These are phyloP conservation scores for Onthophagus taurus DNA, from an alignment of 1,140 invertebrate species.

Conservation along the genomic window DNA sequence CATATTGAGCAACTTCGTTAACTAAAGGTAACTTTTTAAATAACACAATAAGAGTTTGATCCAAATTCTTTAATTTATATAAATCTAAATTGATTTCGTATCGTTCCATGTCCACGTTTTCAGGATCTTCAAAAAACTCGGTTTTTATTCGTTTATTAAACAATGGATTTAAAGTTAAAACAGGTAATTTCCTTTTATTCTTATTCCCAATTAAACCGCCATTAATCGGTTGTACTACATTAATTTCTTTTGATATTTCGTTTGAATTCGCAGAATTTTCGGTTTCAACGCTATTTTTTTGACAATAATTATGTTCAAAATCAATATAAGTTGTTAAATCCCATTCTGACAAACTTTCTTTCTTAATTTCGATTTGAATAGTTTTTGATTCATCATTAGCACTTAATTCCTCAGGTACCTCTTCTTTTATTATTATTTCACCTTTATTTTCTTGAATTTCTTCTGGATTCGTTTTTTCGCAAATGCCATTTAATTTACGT, in stretches of 20 bases:
- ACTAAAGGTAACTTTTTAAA: slow-evolving; percentile 29
- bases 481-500: background rate
- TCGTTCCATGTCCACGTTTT: no score
- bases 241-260: no score
- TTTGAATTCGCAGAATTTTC: no score
- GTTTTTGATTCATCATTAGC: slow-evolving; percentile 2
- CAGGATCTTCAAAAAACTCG: no score
- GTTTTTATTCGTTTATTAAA: no score
- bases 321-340: slow-evolving; percentile 2
- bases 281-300: slow-evolving; percentile 1
- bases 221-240: no score
- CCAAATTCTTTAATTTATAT: slow-evolving; percentile 25
- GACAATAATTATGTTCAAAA: slow-evolving; percentile 11
- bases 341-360: no score
- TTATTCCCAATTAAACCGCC: no score
- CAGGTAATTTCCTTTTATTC: no score
- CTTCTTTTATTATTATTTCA: background rate
- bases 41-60: slow-evolving; percentile 26
- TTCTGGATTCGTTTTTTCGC: background rate
- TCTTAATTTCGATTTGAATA: slow-evolving; percentile 5
- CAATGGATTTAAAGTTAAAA: no score
- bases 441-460: background rate
- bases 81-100: no score
- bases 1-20: slow-evolving; percentile 17
- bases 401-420: background rate